Evolutionary conservation across 2,113 vertebrate genomes (phyloP), one percentile per base, ranked within the genome.

Genomic region (Tychaedon coryphoeus): DNA sequence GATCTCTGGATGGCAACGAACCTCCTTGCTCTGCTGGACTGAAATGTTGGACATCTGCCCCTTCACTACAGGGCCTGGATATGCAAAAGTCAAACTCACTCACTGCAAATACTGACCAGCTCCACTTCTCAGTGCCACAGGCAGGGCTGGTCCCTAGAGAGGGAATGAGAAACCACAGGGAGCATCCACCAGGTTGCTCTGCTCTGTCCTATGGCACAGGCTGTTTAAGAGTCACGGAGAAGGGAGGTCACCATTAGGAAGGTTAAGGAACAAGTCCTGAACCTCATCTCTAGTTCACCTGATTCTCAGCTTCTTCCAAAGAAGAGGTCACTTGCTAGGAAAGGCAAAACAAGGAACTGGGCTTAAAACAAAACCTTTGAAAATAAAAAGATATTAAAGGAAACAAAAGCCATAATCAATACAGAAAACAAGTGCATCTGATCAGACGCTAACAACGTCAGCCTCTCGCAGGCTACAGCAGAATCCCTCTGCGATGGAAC

Each of bases 391-490:
- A 65, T 72, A 88, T 81, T 62, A 95, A 92, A 97, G 54, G 57
- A 97, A 97, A 97, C 81, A 94, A 97, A 97, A 95, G 95, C 94
- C 95, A 90, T 94, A 79, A 95, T 83, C 90, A 92, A 96, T 86
- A 97, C 90, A 92, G 84, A 97, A 98, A 96, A 92, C 77, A 97
- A 98, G 96, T 67, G 83, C 87, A 96, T 92, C 90, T 75, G 69
- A 88, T 94, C 66, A 94, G 93, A 96, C 15, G 34, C 91, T 42
- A 83, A 87, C 77, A 82, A 71, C 1, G 0, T 77, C 89, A 92
- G 88, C 92, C 91, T 95, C 79, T 78, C 1, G 0, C 65, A 86
- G 95, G 93, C 90, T 88, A 83, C 75, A 77, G 77, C 79, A 73
- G 64, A 94, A 76, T 69, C 86, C 74, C 56, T 90, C 93, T 86